Evolutionary conservation across 2,888 invertebrate species (phyloP), one percentile per base, ranked within the genome.

Genomic region (Ophion slaviceki): DNA sequence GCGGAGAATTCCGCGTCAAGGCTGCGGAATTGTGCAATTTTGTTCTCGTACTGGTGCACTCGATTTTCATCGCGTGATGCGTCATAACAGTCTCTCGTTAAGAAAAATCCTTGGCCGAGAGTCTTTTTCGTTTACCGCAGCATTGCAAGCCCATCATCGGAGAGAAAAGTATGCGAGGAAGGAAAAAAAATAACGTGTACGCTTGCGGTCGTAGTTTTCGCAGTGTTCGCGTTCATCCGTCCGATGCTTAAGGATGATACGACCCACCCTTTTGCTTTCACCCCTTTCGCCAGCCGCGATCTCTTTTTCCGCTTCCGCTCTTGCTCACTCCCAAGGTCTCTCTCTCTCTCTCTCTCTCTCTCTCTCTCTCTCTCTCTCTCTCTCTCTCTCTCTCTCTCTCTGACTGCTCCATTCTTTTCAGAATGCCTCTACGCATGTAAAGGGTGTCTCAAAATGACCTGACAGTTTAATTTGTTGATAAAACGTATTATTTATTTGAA

Each of bases 161-260:
- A 20, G 53, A 76, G 47, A 20, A 17, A 24, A 36, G 62, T 24
- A 75, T 40, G 45, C 32, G 61, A 59, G 17, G 5, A 66, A 36
- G 4, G 36, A 36, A 36, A 36, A 36, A 66, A 75, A 20, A 14
- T 61, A 32, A 53, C 59, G 68, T 40, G 71, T 78, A 76, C 75
- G 72, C 74, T 75, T 59, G 68, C 20, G 36, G 74, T 75, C 66
- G 68, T 66, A 75, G 81, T 79, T 78, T 81, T 66, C 81, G 74
- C 76, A 47, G 71, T 61, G 71, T 80, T 76, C 80, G 64, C 83
- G 74, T 78, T 82, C 70, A 79, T 78, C 68, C 85, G 74, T 79
- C 82, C 79, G 61, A 80, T 47, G 79, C 53, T 62, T 36, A 47
- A 61, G 71, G 53, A 79, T 70, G 79, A 59, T 68, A 62, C 57